Conservation (phyloP, 2,797 vertebrate genomes). For the Capromys pilorides region DNA sequence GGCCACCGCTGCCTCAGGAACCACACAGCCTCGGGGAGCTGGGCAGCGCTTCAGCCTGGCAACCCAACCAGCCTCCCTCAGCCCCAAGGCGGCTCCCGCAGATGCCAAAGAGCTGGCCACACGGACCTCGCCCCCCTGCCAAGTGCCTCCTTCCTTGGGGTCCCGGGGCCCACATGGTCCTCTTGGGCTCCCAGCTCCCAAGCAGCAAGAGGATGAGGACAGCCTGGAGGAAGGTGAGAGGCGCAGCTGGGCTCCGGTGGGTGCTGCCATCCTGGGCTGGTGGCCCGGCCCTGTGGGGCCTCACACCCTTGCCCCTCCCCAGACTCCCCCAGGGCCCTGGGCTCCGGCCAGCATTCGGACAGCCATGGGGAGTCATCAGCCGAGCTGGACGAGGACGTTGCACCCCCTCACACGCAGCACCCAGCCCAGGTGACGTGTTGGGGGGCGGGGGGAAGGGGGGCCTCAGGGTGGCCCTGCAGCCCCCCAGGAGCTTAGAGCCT, state of each 20-base stretch:
- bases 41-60: background rate
- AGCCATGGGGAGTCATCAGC: conserved; percentile 91
- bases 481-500: background rate
- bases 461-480: background rate
- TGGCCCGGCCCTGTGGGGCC: background rate
- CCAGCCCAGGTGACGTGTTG: conserved; percentile 87
- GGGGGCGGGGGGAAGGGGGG: accelerated
- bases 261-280: background rate
- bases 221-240: conserved; percentile 73
- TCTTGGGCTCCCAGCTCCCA: background rate
- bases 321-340: conserved; percentile 70
- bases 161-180: conserved; percentile 27
- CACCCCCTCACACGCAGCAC: conserved; percentile 81
- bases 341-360: conserved; percentile 93
- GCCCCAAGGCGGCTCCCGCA: conserved; percentile 30
- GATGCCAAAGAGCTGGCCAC: conserved; percentile 74
- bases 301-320: background rate
- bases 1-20: conserved; percentile 61
- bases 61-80: background rate
- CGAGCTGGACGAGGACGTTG: conserved; percentile 91
- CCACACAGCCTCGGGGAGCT: conserved; percentile 4
- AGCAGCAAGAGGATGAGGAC: conserved; percentile 67
- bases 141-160: conserved; percentile 77
- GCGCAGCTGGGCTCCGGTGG: background rate
- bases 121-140: conserved; percentile 26